phyloP scores from a whole-genome alignment of 2,888 invertebrate genomes.

The Camptogramma bilineatum region DNA sequence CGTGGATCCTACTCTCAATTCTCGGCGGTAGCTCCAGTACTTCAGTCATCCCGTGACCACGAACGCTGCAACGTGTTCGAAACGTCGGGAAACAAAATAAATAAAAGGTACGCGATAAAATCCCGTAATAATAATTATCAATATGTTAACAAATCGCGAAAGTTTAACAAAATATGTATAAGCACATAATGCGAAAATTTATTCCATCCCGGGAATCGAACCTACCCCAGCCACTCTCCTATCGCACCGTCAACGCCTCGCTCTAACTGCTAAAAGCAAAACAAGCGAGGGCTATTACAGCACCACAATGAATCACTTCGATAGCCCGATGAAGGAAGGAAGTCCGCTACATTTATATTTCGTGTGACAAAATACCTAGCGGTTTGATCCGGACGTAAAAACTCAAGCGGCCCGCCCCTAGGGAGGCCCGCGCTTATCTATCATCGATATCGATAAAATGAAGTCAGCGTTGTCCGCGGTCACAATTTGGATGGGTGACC shows the following conservation, averaged over 20 bases:
- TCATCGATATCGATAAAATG: background rate
- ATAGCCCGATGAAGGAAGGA: constrained; percentile 85
- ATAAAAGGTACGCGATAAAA: too few species aligned
- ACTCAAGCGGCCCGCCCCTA: constrained; percentile 73
- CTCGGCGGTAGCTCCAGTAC: too few species aligned
- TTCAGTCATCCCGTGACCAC: too few species aligned
- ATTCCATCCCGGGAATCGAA: background rate
- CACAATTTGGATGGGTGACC: too few species aligned
- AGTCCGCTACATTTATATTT: constrained; percentile 83
- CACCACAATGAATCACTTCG: constrained; percentile 81
- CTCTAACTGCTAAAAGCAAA: constrained; percentile 4
- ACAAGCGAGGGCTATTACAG: constrained; percentile 9
- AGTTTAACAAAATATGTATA: too few species aligned
- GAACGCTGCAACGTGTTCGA: too few species aligned
- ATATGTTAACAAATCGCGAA: too few species aligned
- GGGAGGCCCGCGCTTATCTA: constrained; percentile 38
- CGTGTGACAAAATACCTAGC: constrained; percentile 85
- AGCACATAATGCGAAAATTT: too few species aligned
- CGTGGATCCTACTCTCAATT: too few species aligned
- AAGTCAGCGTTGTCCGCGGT: too few species aligned
- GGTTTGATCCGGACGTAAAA: constrained; percentile 84
- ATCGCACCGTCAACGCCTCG: background rate
- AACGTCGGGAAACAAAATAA: too few species aligned
- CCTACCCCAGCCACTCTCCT: background rate
- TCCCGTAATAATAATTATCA: too few species aligned